A percentile compares a stretch with the other conserved stretches of the same genome.
These are phyloP conservation scores for Stenotaenia linearis DNA, from an alignment of 2,888 invertebrate species.

Conservation along the genomic window DNA sequence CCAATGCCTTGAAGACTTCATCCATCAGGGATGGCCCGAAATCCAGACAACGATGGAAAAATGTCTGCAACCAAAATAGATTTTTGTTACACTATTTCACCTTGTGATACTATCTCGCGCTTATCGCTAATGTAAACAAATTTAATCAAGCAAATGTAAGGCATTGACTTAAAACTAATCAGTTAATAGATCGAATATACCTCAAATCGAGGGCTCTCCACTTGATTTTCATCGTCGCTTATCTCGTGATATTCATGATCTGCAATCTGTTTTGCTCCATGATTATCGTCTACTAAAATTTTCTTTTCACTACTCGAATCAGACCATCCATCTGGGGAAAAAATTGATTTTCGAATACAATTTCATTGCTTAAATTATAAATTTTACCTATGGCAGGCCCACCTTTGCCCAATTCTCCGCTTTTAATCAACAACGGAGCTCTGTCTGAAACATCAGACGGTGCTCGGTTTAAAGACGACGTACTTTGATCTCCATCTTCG, in stretches of 20 bases:
- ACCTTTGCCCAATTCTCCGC: constrained; percentile 39
- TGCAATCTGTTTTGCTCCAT: constrained; percentile 40
- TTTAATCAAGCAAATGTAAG: neutral
- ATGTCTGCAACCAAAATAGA: constrained; percentile 35
- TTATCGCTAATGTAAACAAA: neutral
- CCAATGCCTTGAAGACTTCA: constrained; percentile 68
- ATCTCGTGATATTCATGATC: constrained; percentile 79
- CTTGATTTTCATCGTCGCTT: constrained; percentile 54
- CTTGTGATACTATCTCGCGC: neutral
- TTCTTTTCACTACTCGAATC: constrained; percentile 39
- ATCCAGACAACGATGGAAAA: constrained; percentile 42
- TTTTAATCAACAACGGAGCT: constrained; percentile 46
- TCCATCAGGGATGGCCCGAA: constrained; percentile 80
- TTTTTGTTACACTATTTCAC: neutral
- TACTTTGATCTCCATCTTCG: constrained; percentile 56
- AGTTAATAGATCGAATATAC: constrained; percentile 40
- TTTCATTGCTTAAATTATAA: neutral
- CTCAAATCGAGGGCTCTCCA: constrained; percentile 51
- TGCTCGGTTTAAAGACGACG: constrained; percentile 38
- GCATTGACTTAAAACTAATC: constrained; percentile 48
- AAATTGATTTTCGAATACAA: neutral
- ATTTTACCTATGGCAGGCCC: constrained; percentile 40
- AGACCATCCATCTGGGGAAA: constrained; percentile 38
- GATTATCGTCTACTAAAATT: neutral
- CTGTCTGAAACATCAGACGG: constrained; percentile 47